phyloP scores from a whole-genome alignment of 2,888 invertebrate genomes.

The Stenotaenia linearis region DNA sequence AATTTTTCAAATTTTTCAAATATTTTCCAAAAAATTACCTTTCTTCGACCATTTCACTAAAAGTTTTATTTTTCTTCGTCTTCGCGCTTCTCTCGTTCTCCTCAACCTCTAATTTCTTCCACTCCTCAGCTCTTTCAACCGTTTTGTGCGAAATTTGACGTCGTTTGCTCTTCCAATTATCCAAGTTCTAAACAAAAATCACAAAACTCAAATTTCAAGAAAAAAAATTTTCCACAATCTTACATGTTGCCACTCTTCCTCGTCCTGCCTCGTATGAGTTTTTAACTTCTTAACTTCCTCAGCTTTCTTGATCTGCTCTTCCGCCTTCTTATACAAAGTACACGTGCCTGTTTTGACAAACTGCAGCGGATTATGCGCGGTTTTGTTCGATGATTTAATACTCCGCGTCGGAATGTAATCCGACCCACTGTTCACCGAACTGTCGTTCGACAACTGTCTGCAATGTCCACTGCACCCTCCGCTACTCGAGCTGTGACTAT shows the following conservation, averaged over 20 bases:
- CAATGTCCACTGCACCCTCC: conserved; percentile 33
- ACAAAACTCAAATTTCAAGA: background rate
- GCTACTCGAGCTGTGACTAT: conserved; percentile 30
- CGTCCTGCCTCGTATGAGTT: conserved; percentile 68
- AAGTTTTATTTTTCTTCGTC: conserved; percentile 79
- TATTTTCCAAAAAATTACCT: too few relatives aligned
- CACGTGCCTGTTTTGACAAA: conserved; percentile 85
- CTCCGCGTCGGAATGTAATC: conserved; percentile 52
- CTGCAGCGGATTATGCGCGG: conserved; percentile 79
- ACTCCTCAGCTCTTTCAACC: conserved; percentile 81
- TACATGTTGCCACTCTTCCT: conserved; percentile 89
- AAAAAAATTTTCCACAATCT: conserved; percentile 49
- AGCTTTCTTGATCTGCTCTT: conserved; percentile 75
- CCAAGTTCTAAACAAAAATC: conserved; percentile 65
- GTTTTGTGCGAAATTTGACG: conserved; percentile 88
- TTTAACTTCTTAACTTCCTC: conserved; percentile 78
- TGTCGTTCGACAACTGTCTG: conserved; percentile 31
- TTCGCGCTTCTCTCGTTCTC: conserved; percentile 58
- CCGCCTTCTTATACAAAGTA: conserved; percentile 73
- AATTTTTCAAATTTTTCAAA: too few relatives aligned
- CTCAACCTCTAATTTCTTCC: conserved; percentile 70
- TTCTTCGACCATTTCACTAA: conserved; percentile 86
- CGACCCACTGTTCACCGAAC: background rate
- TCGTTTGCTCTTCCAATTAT: conserved; percentile 88
- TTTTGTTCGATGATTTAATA: conserved; percentile 67